Base-by-base conservation (phyloP, 2,797 vertebrate genomes). In the Australoheros facetus region DNA sequence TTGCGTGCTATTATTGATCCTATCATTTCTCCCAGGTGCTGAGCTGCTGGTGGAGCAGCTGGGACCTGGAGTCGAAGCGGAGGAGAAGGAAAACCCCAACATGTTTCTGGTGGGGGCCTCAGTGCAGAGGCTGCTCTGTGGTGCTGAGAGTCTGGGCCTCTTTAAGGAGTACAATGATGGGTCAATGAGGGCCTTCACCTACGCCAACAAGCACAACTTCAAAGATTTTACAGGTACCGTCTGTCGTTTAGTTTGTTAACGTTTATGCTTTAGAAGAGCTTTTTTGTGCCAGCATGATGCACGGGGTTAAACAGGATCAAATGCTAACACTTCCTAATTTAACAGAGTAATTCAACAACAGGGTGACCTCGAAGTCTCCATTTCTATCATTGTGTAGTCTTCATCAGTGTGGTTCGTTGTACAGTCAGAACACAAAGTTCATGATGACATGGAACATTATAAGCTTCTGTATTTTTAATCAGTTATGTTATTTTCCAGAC, bases 141-240 rank as follows among this genome's bases (percentile, higher is more conserved):
- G 97, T 54, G 98, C 98, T 8, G 98, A 99, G 86, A 91, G 96
- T 2, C 88, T 96, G 34, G 97, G 98, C 3, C 91, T 99, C 85
- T 97, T 99, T 58, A 99, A 98, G 84, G 97, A 99, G 86, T 97
- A 96, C 86, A 91, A 59, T 1, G 98, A 99, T 39, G 96, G 94
- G 21, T 96, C 97, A 76, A 98, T 99, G 97, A 96, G 97, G 75
- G 87, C 91, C 79, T 99, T 99, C 88, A 97, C 97, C 0, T 97
- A 95, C 5, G 86, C 92, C 75, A 97, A 96, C 85, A 96, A 95
- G 64, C 94, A 96, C 56, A 95, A 92, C 88, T 99, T 98, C 84
- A 97, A 94, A 93, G 93, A 95, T 78, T 99, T 97, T 85, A 79
- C 95, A 80, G 97, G 98, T 98, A 54, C 6, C 7, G 42, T 51